Evolutionary conservation across 2,797 vertebrate species (phyloP).

Genomic region (Bradypodion pumilum): DNA sequence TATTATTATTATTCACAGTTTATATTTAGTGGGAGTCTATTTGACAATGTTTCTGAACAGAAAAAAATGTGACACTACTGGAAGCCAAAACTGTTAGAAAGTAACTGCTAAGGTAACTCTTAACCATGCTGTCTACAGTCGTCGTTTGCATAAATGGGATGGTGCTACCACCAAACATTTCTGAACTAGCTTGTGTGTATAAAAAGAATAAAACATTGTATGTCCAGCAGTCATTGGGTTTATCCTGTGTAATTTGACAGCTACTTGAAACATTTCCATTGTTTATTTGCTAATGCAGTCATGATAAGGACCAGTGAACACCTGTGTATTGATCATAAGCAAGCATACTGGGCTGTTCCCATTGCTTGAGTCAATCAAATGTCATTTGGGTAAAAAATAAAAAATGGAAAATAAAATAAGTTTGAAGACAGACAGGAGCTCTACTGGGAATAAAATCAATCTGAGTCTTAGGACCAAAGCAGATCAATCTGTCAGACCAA

Average conservation of each 20-base stretch:
- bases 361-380: constrained; percentile 77
- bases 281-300: constrained; percentile 61
- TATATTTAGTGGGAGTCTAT: constrained; percentile 13
- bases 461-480: constrained; percentile 76
- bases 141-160: not conserved
- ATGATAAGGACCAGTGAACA: constrained; percentile 72
- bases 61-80: not conserved
- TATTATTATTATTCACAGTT: not conserved
- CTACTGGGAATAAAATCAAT: constrained; percentile 84
- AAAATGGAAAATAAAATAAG: constrained; percentile 71
- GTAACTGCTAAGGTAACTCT: not conserved
- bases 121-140: not conserved
- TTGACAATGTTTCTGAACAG: constrained; percentile 7
- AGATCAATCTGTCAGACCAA: constrained; percentile 75
- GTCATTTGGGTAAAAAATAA: constrained; percentile 68
- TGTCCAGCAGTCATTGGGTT: constrained; percentile 40
- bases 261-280: constrained; percentile 51
- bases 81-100: not conserved
- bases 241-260: constrained; percentile 45
- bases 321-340: constrained; percentile 81
- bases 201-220: constrained; percentile 31
- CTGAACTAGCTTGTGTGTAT: constrained; percentile 14
- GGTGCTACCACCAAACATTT: constrained; percentile 10
- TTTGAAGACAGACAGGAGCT: constrained; percentile 68
- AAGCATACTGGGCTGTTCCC: constrained; percentile 61